Evolutionary conservation across 2,888 invertebrate species (phyloP), one percentile per base, ranked within the genome.

Genomic region (Nomada hirtipes): DNA sequence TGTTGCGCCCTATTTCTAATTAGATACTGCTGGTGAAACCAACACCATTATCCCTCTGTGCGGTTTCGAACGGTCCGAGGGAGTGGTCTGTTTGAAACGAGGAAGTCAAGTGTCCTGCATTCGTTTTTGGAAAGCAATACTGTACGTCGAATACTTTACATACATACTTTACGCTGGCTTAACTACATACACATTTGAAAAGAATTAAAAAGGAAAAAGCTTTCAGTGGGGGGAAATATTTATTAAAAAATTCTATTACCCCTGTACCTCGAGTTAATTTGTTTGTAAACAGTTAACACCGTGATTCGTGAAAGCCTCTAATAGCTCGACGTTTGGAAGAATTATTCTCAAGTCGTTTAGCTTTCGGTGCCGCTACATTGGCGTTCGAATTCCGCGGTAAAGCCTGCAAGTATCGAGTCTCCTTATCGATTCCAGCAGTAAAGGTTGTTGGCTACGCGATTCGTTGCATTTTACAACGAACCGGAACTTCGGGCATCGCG

Each of bases 401-500:
- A 18, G 4, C 7, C 63, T 4, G 23, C 20, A 47, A 64, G 50
- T 26, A 69, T 59, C 47, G 59, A 29, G 2, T 29, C 29, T 50
- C 53, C 13, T 53, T 29, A 36, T 47, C 23, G 53, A 18, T 47
- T 29, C n/a, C 53, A 0, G 23, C 20, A 13, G 1, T 26, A 36
- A 63, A 64, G 42, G n/a, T 76, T 42, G 78, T 55, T 60, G 55
- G 55, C 42, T 50, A 50, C 7, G 55, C 50, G 50, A 20, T 57
- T 78, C 61, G 50, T 55, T 57, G 61, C 42, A 55, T 68, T 76
- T 76, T 52, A 36, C 63, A 42, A 55, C 26, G 61, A 63, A 60
- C 26, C 11, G 61, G 61, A 61, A 76, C 47, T 61, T 42, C n/a
- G 18, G 0, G 23, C n/a, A 4, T 23, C 50, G 23, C 29, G 26